phyloP scores from a whole-genome alignment of 2,113 vertebrate genomes.

The Bungarus multicinctus region DNA sequence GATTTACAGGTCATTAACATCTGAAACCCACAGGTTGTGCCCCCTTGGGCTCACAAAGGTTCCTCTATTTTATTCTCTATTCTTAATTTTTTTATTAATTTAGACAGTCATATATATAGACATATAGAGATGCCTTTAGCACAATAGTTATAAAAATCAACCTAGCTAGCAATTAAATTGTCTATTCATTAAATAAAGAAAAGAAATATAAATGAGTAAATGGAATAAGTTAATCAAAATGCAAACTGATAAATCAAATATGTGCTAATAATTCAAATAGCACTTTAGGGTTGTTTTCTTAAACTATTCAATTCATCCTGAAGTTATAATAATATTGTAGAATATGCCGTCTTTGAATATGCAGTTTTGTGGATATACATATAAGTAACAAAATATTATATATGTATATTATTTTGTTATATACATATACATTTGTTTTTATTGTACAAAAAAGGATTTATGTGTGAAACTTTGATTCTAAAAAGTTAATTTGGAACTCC shows the following conservation, averaged over 20 bases:
- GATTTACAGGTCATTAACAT: no score
- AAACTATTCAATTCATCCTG: background rate
- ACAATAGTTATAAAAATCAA: background rate
- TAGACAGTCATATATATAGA: background rate
- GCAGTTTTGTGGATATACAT: no score
- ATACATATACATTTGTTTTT: no score
- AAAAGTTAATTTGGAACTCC: no score
- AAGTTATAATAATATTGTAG: background rate
- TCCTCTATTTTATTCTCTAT: background rate
- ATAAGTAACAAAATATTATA: no score
- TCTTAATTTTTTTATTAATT: background rate
- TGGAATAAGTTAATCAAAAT: background rate
- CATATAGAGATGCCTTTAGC: background rate
- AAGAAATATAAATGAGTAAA: background rate
- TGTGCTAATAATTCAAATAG: background rate
- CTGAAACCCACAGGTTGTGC: no score
- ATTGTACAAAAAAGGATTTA: no score
- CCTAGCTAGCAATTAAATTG: background rate
- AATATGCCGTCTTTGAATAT: no score
- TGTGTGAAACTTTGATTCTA: no score
- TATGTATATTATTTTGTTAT: no score
- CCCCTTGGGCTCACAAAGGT: background rate
- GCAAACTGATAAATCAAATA: background rate
- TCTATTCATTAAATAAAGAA: background rate
- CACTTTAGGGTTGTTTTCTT: no score